Evolutionary conservation across 2,888 invertebrate genomes (phyloP).

Genomic region (Heliconius sara): DNA sequence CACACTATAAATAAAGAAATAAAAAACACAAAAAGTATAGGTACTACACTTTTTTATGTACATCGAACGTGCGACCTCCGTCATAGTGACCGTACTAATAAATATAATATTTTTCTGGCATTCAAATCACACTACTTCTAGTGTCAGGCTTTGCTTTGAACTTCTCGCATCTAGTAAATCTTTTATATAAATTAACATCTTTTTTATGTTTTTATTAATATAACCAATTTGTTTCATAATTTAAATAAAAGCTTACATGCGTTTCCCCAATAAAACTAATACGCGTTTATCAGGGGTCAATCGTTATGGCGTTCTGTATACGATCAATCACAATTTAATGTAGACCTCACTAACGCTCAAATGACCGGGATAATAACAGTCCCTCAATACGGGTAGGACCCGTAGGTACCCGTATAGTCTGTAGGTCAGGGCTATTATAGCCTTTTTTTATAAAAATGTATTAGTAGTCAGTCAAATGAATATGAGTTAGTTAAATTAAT

Average conservation of each 20-base stretch:
- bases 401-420: constrained; percentile 14
- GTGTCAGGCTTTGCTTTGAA: no score
- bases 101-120: no score
- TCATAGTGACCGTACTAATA: not conserved
- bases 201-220: no score
- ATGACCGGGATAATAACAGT: constrained; percentile 40
- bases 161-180: no score
- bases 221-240: not conserved
- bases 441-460: not conserved
- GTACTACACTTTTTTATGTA: not conserved
- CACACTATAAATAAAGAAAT: no score
- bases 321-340: constrained; percentile 79
- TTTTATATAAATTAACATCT: no score
- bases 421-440: not conserved
- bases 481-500: not conserved
- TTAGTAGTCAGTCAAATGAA: not conserved
- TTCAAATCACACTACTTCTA: no score
- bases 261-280: constrained; percentile 72
- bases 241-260: not conserved
- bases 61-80: not conserved
- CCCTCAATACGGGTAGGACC: constrained; percentile 24
- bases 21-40: no score
- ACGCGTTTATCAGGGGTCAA: constrained; percentile 62
- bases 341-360: constrained; percentile 56
- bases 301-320: constrained; percentile 67